Evolutionary conservation across 92 coral and sea anemone genomes (phyloP).

Genomic region (Zoanthus sociatus): DNA sequence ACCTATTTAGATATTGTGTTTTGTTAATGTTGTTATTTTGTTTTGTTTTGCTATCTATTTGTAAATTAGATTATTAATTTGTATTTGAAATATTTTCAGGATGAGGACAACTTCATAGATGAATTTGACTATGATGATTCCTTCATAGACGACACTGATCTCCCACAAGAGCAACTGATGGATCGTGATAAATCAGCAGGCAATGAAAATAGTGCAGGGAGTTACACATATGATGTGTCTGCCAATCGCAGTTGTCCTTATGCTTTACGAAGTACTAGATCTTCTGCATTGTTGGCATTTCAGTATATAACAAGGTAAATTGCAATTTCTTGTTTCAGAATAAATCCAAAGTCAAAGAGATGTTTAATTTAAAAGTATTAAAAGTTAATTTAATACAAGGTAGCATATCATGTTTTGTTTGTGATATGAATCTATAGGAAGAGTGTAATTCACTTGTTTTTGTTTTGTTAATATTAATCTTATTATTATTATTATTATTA

Average conservation of each 20-base stretch:
- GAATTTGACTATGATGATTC: conserved; percentile 27
- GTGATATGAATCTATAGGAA: neutral
- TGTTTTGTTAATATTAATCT: too few relatives aligned
- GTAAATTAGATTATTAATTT: too few relatives aligned
- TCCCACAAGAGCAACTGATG: neutral
- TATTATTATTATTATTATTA: too few relatives aligned
- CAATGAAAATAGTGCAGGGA: conserved; percentile 13
- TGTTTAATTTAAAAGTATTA: neutral
- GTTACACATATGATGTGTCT: neutral
- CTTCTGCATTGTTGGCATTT: neutral
- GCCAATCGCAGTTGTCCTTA: neutral
- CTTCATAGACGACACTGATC: conserved; percentile 31
- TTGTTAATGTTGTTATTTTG: too few relatives aligned
- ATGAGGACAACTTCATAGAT: neutral
- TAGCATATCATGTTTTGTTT: neutral
- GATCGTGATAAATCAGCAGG: neutral
- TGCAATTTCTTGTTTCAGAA: neutral
- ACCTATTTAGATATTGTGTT: too few relatives aligned
- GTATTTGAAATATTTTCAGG: neutral
- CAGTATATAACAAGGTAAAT: neutral
- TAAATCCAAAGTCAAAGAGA: neutral
- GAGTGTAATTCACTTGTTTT: too few relatives aligned
- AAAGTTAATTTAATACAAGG: neutral
- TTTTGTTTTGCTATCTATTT: too few relatives aligned
- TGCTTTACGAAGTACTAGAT: conserved; percentile 7